A percentile compares a stretch with the other conserved stretches of the same genome.
These are phyloP conservation scores for Riptortus pedestris DNA, from an alignment of 1,140 invertebrate species.

Conservation along the genomic window DNA sequence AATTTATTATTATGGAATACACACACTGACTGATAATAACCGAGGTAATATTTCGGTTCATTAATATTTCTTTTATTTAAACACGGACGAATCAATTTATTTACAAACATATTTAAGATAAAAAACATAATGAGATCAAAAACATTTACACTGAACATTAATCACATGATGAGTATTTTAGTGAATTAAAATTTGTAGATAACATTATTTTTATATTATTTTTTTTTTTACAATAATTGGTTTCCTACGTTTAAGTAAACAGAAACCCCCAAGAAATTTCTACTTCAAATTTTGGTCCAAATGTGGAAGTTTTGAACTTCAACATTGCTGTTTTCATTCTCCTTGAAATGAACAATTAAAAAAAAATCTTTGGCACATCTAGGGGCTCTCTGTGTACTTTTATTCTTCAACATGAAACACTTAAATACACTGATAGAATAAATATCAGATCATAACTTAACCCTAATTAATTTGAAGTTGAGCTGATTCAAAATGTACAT, in stretches of 20 bases:
- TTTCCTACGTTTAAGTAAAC: constrained; percentile 17
- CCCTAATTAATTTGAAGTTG: constrained; percentile 29
- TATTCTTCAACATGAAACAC: constrained; percentile 14
- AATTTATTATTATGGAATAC: constrained; percentile 2
- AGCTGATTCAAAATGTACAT: constrained; percentile 23
- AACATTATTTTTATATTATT: constrained; percentile 14
- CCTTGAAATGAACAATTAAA: constrained; percentile 7
- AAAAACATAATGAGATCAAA: constrained; percentile 30
- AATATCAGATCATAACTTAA: constrained; percentile 27
- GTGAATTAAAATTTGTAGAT: background rate
- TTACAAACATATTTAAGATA: constrained; percentile 22
- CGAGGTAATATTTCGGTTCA: background rate
- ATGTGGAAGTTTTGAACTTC: background rate
- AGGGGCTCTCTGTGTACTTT: background rate
- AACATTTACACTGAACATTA: constrained; percentile 27
- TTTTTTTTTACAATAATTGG: constrained; percentile 18
- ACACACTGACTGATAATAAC: constrained; percentile 3
- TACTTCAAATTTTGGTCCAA: constrained; percentile 6
- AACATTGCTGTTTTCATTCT: background rate
- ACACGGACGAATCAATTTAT: constrained; percentile 26
- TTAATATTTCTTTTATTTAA: constrained; percentile 12
- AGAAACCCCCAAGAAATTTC: constrained; percentile 17
- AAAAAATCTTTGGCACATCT: constrained; percentile 18
- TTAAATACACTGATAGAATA: constrained; percentile 18
- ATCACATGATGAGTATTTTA: constrained; percentile 28